Percentiles rank a stretch among this genome's conserved stretches.
Conservation (phyloP, 64 coral and sea anemone species). For the Catalaphyllia jardinei region DNA sequence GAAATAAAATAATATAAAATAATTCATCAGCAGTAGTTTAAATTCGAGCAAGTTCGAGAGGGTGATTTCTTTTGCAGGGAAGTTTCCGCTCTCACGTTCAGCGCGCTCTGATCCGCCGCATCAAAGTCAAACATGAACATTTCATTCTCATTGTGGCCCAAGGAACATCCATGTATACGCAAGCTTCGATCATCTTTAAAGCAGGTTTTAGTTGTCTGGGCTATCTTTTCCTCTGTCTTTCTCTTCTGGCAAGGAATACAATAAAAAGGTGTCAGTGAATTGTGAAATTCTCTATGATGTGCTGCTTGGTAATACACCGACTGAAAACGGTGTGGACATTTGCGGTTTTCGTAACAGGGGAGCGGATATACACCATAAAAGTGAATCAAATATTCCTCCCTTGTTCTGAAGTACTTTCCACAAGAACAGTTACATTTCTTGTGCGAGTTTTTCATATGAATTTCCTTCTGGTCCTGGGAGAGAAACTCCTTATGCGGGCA, state of each 20-base stretch:
- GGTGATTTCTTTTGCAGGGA: not conserved
- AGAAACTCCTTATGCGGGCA: slow-evolving; percentile 87
- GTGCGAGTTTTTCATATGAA: slow-evolving; percentile 94
- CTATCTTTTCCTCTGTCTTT: slow-evolving; percentile 14
- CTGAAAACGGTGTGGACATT: slow-evolving; percentile 94
- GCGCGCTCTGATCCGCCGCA: not conserved
- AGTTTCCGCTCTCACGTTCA: not conserved
- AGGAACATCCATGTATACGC: slow-evolving; percentile 58
- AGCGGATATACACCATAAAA: slow-evolving; percentile 93
- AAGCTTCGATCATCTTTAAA: slow-evolving; percentile 89
- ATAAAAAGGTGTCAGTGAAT: slow-evolving; percentile 79
- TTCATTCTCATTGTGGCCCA: slow-evolving; percentile 76
- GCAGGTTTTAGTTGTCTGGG: slow-evolving; percentile 47
- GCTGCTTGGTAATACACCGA: slow-evolving; percentile 77
- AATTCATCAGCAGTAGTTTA: not conserved
- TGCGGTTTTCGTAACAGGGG: slow-evolving; percentile 94
- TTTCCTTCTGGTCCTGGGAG: slow-evolving; percentile 75
- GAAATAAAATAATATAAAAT: not conserved
- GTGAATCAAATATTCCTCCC: slow-evolving; percentile 87
- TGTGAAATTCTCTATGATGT: slow-evolving; percentile 79
- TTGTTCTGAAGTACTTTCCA: slow-evolving; percentile 78
- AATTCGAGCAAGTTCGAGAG: slow-evolving; percentile 10
- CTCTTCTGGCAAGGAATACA: slow-evolving; percentile 84
- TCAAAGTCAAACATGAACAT: slow-evolving; percentile 71
- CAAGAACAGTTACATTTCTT: slow-evolving; percentile 99